Conservation (phyloP, 2,888 invertebrate genomes). For the Tenodera sinensis region DNA sequence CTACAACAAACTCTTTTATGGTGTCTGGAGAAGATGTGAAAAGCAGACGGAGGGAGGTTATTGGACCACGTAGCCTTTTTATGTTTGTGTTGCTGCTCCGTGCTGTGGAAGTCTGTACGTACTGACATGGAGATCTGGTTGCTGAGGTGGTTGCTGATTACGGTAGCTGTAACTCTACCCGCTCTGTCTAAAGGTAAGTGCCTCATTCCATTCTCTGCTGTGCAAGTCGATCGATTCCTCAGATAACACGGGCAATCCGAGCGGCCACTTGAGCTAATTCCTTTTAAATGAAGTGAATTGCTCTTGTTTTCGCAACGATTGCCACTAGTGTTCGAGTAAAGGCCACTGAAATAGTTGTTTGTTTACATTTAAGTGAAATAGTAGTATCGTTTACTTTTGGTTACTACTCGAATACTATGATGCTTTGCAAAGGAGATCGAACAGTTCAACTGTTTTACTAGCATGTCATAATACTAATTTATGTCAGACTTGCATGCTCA, state of each 20-base stretch:
- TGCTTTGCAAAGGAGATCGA: too few species aligned
- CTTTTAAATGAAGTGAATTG: background rate
- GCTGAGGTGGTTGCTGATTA: background rate
- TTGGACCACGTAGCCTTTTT: background rate
- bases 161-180: background rate
- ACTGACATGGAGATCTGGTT: background rate
- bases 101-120: background rate
- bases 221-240: background rate
- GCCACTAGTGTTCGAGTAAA: background rate
- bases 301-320: background rate
- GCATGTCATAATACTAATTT: too few species aligned
- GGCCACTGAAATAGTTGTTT: background rate
- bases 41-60: background rate
- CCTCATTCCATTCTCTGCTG: background rate
- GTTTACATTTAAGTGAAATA: background rate
- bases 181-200: background rate
- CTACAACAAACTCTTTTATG: background rate
- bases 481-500: too few species aligned
- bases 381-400: too few species aligned
- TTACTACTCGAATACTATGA: too few species aligned
- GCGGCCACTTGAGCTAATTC: background rate
- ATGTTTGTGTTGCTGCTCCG: background rate
- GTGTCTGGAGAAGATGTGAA: background rate
- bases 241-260: background rate
- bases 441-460: too few species aligned